Evolutionary conservation across 2,113 vertebrate genomes (phyloP).

Genomic region (Ceratotherium simum): DNA sequence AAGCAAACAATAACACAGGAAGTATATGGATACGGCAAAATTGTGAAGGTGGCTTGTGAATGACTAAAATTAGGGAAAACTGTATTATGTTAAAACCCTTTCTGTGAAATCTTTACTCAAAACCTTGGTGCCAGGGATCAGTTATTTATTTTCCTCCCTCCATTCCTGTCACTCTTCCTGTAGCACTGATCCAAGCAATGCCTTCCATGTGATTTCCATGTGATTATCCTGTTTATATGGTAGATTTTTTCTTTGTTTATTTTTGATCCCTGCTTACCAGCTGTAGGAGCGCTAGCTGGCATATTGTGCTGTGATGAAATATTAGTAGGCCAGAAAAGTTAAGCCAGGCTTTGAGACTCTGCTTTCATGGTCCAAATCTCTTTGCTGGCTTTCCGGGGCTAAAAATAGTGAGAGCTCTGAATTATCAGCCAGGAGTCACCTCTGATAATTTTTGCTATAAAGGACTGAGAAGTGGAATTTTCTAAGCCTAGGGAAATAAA

Average conservation of each 20-base stretch:
- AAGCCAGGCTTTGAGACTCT: background rate
- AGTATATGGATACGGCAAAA: background rate
- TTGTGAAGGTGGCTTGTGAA: background rate
- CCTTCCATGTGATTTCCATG: background rate
- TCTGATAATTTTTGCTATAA: slow-evolving; percentile 41
- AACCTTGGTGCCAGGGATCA: background rate
- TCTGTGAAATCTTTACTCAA: background rate
- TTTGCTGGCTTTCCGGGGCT: slow-evolving; percentile 7
- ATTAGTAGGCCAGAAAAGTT: background rate
- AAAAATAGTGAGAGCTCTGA: background rate
- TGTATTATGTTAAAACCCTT: background rate
- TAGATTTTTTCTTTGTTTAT: background rate
- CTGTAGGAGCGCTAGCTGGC: background rate
- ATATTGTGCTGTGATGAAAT: background rate
- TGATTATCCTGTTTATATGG: background rate
- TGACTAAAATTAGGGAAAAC: background rate
- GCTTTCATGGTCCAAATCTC: background rate
- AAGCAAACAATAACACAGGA: background rate
- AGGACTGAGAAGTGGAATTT: background rate
- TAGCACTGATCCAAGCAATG: background rate
- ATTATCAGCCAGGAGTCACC: background rate
- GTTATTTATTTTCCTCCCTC: background rate
- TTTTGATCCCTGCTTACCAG: background rate
- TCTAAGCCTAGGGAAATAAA: background rate
- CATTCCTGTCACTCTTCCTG: background rate